Evolutionary conservation across 1,140 invertebrate species (phyloP).

Genomic region (Penaeus chinensis): DNA sequence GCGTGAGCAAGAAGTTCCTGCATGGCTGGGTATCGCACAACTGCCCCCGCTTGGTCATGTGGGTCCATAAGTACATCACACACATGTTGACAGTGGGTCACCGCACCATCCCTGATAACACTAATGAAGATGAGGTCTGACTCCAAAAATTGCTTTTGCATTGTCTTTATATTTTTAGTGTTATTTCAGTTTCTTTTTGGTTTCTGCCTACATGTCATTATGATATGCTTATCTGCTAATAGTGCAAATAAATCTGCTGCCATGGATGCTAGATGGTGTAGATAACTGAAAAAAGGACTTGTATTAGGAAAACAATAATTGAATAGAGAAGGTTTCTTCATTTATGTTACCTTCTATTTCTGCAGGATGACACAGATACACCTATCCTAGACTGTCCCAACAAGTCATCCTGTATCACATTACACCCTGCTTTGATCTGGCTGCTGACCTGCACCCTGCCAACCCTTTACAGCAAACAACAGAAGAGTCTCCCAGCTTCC

Average conservation of each 20-base stretch:
- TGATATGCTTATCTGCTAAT: no score
- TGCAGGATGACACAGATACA: constrained; percentile 64
- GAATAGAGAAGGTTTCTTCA: neutral
- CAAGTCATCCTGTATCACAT: constrained; percentile 66
- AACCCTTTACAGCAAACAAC: constrained; percentile 76
- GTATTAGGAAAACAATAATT: neutral
- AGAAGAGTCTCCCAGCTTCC: constrained; percentile 66
- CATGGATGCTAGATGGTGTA: no score
- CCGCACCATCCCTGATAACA: constrained; percentile 72
- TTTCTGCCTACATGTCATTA: no score
- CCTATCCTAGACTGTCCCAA: constrained; percentile 66
- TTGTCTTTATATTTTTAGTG: neutral
- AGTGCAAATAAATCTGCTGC: no score
- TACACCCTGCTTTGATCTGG: constrained; percentile 75
- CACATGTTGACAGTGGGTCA: constrained; percentile 77
- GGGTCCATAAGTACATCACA: constrained; percentile 82
- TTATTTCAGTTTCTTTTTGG: neutral
- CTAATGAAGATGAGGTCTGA: constrained; percentile 45
- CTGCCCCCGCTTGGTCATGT: constrained; percentile 79
- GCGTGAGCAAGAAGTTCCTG: constrained; percentile 79
- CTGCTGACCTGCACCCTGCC: constrained; percentile 80
- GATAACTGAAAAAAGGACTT: no score
- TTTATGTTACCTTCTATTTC: neutral
- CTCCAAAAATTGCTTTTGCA: neutral
- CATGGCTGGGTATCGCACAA: constrained; percentile 83